Evolutionary conservation across 2,797 vertebrate species (phyloP).

Genomic region (Lateolabrax maculatus): DNA sequence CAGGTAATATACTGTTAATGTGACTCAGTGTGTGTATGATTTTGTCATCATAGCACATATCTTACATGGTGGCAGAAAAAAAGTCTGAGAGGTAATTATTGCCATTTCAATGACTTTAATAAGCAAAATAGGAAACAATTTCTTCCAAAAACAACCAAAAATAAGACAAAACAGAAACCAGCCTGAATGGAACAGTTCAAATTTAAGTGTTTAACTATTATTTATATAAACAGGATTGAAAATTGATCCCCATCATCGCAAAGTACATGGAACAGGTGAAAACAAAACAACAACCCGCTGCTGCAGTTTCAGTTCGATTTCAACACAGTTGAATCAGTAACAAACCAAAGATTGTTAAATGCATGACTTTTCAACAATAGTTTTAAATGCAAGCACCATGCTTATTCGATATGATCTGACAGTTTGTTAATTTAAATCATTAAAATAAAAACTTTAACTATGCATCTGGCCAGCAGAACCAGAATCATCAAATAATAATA

Average conservation of each 20-base stretch:
- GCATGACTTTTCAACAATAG: constrained; percentile 97
- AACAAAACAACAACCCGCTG: constrained; percentile 93
- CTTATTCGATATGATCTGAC: constrained; percentile 98
- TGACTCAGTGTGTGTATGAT: constrained; percentile 1
- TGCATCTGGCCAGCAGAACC: constrained; percentile 99
- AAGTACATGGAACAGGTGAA: constrained; percentile 97
- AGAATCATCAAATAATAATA: constrained; percentile 92
- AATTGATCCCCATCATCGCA: constrained; percentile 95
- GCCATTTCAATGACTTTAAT: constrained; percentile 99
- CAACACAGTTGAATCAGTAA: constrained; percentile 99
- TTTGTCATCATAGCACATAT: constrained; percentile 8
- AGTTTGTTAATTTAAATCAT: constrained; percentile 99
- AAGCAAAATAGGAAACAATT: constrained; percentile 99
- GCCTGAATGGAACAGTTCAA: constrained; percentile 99
- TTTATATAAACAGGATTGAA: constrained; percentile 99
- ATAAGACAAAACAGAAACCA: constrained; percentile 99
- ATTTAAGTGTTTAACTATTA: constrained; percentile 96
- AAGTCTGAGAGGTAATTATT: constrained; percentile 82
- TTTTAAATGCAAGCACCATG: constrained; percentile 99
- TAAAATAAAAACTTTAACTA: constrained; percentile 96
- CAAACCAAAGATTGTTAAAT: constrained; percentile 94
- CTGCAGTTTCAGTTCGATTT: constrained; percentile 95
- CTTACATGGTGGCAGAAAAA: constrained; percentile 19
- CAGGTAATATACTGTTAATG: constrained; percentile 3
- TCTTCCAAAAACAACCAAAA: constrained; percentile 91